Conservation (phyloP, 2,888 invertebrate species). For the Lycia hirtaria region DNA sequence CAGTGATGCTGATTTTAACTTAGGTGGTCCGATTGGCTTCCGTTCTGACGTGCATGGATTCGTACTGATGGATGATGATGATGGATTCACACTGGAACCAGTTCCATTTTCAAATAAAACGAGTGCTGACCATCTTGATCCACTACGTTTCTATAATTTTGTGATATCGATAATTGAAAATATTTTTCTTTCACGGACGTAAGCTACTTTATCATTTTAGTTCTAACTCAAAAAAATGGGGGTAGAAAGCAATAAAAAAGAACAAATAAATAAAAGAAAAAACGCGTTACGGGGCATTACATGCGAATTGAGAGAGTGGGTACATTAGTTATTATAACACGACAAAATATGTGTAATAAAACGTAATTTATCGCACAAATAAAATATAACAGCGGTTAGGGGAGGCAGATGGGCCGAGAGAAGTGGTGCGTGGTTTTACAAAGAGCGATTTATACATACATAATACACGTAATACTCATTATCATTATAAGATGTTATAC, state of each 20-base stretch:
- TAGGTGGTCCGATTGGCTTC: too few relatives aligned
- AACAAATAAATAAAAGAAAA: constrained; percentile 74
- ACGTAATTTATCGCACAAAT: constrained; percentile 84
- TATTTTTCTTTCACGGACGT: not conserved
- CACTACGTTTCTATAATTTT: too few relatives aligned
- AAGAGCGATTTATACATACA: not conserved
- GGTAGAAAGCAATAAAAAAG: constrained; percentile 69
- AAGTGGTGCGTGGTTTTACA: constrained; percentile 46
- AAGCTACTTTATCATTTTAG: constrained; percentile 42
- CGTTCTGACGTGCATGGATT: too few relatives aligned
- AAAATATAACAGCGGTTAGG: constrained; percentile 85
- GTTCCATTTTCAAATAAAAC: too few relatives aligned
- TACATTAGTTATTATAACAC: constrained; percentile 87
- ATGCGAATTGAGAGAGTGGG: constrained; percentile 82
- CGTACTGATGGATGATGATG: too few relatives aligned
- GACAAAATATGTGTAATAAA: constrained; percentile 87
- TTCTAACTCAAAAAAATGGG: constrained; percentile 55
- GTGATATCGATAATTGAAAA: too few relatives aligned
- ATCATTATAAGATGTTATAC: too few relatives aligned
- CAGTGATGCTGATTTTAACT: too few relatives aligned
- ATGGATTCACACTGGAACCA: too few relatives aligned
- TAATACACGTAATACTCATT: too few relatives aligned
- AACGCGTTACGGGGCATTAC: constrained; percentile 79
- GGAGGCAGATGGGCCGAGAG: constrained; percentile 82
- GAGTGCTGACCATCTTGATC: too few relatives aligned